Evolutionary conservation across 2,888 invertebrate species (phyloP), one percentile per base, ranked within the genome.

Genomic region (Drosophila mimetica): DNA sequence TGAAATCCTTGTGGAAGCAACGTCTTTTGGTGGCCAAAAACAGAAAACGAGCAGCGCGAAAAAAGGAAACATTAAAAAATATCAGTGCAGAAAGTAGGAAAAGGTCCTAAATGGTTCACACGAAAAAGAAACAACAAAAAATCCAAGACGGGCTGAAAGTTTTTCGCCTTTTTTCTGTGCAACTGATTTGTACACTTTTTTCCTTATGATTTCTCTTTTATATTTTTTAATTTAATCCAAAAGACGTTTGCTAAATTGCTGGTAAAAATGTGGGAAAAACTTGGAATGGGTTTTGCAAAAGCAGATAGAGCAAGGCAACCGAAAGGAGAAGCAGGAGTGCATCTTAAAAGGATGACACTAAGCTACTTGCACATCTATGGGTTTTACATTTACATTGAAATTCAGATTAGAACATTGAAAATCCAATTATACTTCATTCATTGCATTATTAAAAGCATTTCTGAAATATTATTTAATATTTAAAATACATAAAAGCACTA

Each of bases 171-270:
- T 78, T 82, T 76, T 74, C 85, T 76, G 79, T 88, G 75, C 76
- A 79, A 83, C 83, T 86, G 83, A 84, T 84, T 84, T 88, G 80
- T 83, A 83, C 76, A 71, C 54, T 83, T 87, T 75, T 64, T 51
- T 72, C 71, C 75, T 79, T 87, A 79, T 79, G 71, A 86, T 86
- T 86, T 75, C 84, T 74, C 82, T 76, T 85, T 86, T 83, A 85
- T 80, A 71, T 76, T 86, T 79, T 85, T 87, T 87, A 87, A 84
- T 87, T 87, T 82, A 86, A 84, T 87, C 83, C 71, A 70, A 77
- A 86, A 87, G 87, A 78, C 80, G 81, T 84, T 71, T 86, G 85
- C 81, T 78, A 86, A 82, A 82, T 82, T 84, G 81, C 87, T 82
- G 79, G 84, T 84, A 81, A 81, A 84, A 86, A 51, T 69, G 77